These are phyloP conservation scores for Ophion ellenae DNA, from an alignment of 2,888 invertebrate genomes.

Conservation along the genomic window DNA sequence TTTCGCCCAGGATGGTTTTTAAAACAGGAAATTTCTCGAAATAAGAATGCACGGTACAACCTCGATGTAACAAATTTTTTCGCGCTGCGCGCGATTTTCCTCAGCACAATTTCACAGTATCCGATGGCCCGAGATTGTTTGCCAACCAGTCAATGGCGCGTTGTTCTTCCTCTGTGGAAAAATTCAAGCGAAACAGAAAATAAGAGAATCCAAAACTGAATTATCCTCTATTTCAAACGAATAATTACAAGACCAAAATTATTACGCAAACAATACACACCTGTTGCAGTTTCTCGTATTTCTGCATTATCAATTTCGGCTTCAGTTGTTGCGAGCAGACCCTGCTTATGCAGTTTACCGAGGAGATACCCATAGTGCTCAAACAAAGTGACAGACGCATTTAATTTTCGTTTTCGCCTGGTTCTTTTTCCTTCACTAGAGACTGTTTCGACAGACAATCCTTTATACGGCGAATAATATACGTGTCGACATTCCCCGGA, in stretches of 20 bases:
- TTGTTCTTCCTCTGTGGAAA: conserved; percentile 26
- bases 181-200: conserved; percentile 17
- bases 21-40: conserved; percentile 24
- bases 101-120: conserved; percentile 15
- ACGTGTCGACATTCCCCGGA: background rate
- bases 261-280: conserved; percentile 14
- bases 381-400: conserved; percentile 16
- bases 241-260: conserved; percentile 29
- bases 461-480: conserved; percentile 24
- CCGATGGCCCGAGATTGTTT: conserved; percentile 22
- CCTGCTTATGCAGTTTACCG: conserved; percentile 19
- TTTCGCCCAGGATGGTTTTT: conserved; percentile 19
- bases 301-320: background rate
- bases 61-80: conserved; percentile 21
- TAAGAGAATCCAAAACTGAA: conserved; percentile 26
- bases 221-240: background rate
- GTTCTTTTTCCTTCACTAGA: conserved; percentile 7
- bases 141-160: conserved; percentile 28
- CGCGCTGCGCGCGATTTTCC: conserved; percentile 27
- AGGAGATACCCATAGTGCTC: conserved; percentile 24
- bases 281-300: background rate
- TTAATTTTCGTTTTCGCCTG: conserved; percentile 4
- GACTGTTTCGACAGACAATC: conserved; percentile 3
- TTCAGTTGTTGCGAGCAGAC: conserved; percentile 20
- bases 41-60: conserved; percentile 32